These are phyloP conservation scores for Centruroides vittatus DNA, from an alignment of 1,140 invertebrate species.

Conservation along the genomic window DNA sequence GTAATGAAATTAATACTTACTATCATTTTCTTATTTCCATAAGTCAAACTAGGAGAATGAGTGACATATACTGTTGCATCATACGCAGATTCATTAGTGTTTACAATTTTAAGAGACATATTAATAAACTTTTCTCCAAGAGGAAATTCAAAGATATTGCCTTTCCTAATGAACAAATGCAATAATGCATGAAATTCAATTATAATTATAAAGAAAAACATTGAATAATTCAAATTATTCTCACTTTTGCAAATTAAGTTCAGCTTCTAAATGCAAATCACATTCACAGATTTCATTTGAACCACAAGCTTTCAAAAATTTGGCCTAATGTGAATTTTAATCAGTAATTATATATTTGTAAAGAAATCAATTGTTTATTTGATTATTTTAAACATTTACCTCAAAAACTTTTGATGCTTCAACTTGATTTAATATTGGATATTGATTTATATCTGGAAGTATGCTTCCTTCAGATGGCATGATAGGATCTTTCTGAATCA, in stretches of 20 bases:
- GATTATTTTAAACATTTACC: conserved; percentile 5
- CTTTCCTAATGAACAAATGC: neutral
- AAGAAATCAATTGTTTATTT: no score
- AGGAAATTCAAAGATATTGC: conserved; percentile 8
- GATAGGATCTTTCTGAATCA: conserved; percentile 50
- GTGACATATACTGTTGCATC: conserved; percentile 66
- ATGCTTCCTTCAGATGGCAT: conserved; percentile 31
- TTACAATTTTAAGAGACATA: conserved; percentile 56
- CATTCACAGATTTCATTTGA: conserved; percentile 77
- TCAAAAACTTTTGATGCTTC: conserved; percentile 64
- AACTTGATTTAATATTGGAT: conserved; percentile 77
- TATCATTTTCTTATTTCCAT: conserved; percentile 42
- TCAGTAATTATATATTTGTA: no score
- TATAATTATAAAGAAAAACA: no score
- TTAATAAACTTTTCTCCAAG: conserved; percentile 61
- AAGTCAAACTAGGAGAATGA: conserved; percentile 61
- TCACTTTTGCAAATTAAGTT: conserved; percentile 28
- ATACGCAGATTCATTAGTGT: conserved; percentile 77
- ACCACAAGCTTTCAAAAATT: conserved; percentile 87
- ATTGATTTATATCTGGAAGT: conserved; percentile 55
- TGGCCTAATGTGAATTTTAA: conserved; percentile 34
- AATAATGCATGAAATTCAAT: no score
- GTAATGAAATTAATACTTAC: neutral
- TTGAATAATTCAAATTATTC: neutral
- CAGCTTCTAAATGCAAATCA: conserved; percentile 53